phyloP scores from a whole-genome alignment of 1,140 invertebrate genomes.

The Drosophila asahinai region DNA sequence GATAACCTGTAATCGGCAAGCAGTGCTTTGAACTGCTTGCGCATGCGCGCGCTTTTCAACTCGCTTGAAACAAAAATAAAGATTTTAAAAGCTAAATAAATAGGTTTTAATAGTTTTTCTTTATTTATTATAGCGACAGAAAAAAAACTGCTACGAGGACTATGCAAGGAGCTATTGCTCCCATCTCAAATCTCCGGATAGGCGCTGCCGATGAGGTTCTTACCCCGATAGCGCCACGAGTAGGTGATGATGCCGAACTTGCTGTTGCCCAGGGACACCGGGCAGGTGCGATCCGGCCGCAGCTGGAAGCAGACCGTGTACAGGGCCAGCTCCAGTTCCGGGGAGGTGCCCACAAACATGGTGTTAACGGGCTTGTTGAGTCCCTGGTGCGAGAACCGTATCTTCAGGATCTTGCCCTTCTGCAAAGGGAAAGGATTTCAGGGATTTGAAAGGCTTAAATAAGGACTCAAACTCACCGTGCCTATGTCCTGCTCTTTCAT shows the following conservation, averaged over 20 bases:
- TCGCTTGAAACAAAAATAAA: background rate
- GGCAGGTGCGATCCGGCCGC: slow-evolving; percentile 90
- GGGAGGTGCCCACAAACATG: slow-evolving; percentile 96
- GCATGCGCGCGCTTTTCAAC: slow-evolving; percentile 8
- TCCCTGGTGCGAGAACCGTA: slow-evolving; percentile 91
- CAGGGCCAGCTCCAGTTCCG: slow-evolving; percentile 96
- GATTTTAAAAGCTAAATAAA: background rate
- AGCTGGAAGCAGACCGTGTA: slow-evolving; percentile 94
- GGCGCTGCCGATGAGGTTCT: slow-evolving; percentile 92
- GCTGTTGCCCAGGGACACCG: slow-evolving; percentile 89
- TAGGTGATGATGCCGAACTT: slow-evolving; percentile 90
- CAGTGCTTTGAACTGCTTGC: slow-evolving; percentile 3
- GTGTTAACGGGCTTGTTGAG: slow-evolving; percentile 91
- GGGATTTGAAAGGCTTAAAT: background rate
- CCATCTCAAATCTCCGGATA: slow-evolving; percentile 89
- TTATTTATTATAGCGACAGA: slow-evolving; percentile 24
- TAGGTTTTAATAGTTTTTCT: slow-evolving; percentile 5
- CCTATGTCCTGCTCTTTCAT: slow-evolving; percentile 90
- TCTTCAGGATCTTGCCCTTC: slow-evolving; percentile 92
- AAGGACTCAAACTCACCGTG: slow-evolving; percentile 86
- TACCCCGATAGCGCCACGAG: slow-evolving; percentile 90
- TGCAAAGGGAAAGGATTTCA: slow-evolving; percentile 84
- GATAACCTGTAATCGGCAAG: background rate
- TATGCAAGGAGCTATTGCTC: background rate
- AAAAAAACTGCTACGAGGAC: slow-evolving; percentile 26